Base-by-base conservation (phyloP, 1,140 invertebrate species). In the Hormaphis cornu region DNA sequence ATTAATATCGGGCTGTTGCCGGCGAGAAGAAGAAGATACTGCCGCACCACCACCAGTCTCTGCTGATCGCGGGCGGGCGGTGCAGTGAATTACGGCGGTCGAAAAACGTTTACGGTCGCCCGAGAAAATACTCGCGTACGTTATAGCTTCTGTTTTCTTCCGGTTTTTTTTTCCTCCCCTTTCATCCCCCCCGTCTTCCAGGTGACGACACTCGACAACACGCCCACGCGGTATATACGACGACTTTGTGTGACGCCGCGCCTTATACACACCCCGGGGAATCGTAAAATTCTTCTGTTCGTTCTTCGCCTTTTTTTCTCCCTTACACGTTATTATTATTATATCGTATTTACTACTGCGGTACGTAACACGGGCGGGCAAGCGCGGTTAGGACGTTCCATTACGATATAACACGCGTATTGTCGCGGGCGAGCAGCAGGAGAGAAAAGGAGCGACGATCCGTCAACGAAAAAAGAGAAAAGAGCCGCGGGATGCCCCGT, bases 1-100 rank as follows among this genome's bases (percentile, higher is more conserved):
- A 66, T 66, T 66, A 66, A 66, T 66, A 66, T 66, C 44, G 61
- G 61, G n/a, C n/a, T n/a, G n/a, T n/a, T n/a, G n/a, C n/a, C n/a
- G n/a, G n/a, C n/a, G n/a, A n/a, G n/a, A n/a, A n/a, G n/a, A n/a
- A n/a, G n/a, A n/a, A n/a, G n/a, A n/a, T n/a, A n/a, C n/a, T n/a
- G n/a, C n/a, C n/a, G n/a, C n/a, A n/a, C n/a, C n/a, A n/a, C n/a
- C n/a, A n/a, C n/a, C n/a, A n/a, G n/a, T n/a, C n/a, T n/a, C n/a
- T n/a, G n/a, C n/a, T n/a, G n/a, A n/a, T n/a, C n/a, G n/a, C n/a
- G n/a, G 42, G 28, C 0, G 24, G 28, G 8, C 46, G 22, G 22
- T 50, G 24, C 61, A 66, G 61, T 66, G 61, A 66, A 66, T 66
- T 66, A 66, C 61, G 44, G 44, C 61, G 61, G 61, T 50, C 61